phyloP scores from a whole-genome alignment of 2,113 vertebrate genomes.

The Brienomyrus longianalis region DNA sequence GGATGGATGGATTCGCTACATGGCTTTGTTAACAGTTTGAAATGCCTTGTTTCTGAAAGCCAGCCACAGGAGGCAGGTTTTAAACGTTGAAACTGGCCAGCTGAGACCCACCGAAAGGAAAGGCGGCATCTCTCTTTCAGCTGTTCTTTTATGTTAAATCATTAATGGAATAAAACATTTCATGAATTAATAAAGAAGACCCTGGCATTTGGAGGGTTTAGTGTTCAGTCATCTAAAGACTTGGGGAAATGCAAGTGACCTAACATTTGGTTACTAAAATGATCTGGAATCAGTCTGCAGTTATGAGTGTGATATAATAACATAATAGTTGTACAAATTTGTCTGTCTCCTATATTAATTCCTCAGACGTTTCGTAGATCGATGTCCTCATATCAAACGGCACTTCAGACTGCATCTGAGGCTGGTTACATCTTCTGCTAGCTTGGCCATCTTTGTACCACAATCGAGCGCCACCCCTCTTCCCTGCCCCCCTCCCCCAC shows the following conservation, averaged over 20 bases:
- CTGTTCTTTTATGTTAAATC: neutral
- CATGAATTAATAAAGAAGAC: neutral
- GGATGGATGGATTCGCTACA: neutral
- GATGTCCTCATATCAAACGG: neutral
- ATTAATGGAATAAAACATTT: neutral
- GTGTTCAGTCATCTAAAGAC: neutral
- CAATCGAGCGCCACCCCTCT: neutral
- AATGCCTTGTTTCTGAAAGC: neutral
- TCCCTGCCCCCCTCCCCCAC: too few species aligned
- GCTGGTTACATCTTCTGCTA: neutral
- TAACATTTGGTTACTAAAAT: neutral
- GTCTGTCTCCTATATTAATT: neutral
- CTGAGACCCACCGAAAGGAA: neutral
- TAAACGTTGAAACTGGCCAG: neutral
- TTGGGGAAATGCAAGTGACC: neutral
- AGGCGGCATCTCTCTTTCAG: neutral
- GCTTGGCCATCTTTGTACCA: neutral
- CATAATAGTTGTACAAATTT: neutral
- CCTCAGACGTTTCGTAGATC: neutral
- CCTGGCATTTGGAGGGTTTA: neutral
- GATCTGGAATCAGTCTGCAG: neutral
- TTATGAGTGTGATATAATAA: neutral
- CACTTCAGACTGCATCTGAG: neutral
- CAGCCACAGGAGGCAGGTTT: neutral
- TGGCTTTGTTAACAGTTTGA: neutral